Conservation (phyloP, 2,888 invertebrate species). For the Gryllus longicercus region DNA sequence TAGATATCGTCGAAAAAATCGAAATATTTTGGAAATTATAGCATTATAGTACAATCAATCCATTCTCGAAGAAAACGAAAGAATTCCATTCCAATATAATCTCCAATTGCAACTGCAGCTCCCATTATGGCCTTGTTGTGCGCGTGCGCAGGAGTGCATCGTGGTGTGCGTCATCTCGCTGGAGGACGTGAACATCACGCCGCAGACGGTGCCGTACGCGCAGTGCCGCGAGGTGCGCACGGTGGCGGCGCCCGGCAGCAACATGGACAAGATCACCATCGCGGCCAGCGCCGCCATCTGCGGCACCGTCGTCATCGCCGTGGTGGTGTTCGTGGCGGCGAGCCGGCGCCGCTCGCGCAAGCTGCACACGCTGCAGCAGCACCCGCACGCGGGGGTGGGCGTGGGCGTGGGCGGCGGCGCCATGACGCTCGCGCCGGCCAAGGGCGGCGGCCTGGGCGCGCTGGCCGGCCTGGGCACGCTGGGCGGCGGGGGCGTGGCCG, state of each 20-base stretch:
- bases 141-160: constrained; percentile 72
- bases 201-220: constrained; percentile 77
- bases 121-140: constrained; percentile 20
- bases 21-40: no score
- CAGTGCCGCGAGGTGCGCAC: constrained; percentile 89
- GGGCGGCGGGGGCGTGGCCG: constrained; percentile 61
- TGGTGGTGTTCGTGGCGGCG: constrained; percentile 84
- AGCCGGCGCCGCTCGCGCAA: constrained; percentile 75
- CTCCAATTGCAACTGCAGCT: no score
- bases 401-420: not conserved
- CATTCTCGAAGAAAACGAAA: no score
- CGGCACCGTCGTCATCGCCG: constrained; percentile 85
- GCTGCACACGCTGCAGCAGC: constrained; percentile 61
- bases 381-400: constrained; percentile 41
- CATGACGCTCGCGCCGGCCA: not conserved
- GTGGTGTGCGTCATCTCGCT: constrained; percentile 89
- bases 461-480: constrained; percentile 48
- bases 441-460: not conserved
- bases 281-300: constrained; percentile 91
- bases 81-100: no score
- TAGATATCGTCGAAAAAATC: no score
- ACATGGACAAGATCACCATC: constrained; percentile 94
- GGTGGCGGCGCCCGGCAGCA: constrained; percentile 74
- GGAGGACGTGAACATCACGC: constrained; percentile 83
- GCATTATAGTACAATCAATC: no score